Base-by-base conservation (phyloP, 2,888 invertebrate genomes). In the Coelinius sp. region DNA sequence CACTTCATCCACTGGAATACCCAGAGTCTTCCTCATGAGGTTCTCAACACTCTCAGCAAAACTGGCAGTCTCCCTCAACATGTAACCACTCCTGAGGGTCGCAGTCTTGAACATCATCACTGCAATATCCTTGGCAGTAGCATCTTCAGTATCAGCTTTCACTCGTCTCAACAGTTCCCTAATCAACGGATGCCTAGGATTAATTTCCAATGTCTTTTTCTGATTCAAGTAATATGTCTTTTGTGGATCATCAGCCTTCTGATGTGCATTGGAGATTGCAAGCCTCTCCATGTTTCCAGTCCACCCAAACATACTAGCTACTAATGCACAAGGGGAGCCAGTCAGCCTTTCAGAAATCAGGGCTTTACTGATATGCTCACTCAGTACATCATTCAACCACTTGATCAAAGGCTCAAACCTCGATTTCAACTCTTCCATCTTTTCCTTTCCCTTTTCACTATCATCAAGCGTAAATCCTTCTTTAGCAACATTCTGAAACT, bases 401-500 rank as follows among this genome's bases (percentile, higher is more conserved):
- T 93, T 93, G 17, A 94, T 93, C 73, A 99, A 90, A 59, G 98
- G 97, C 88, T 97, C 96, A 88, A 93, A 97, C 70, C 92, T 91
- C 78, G 90, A 91, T 87, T 94, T 94, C 74, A 95, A 86, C 70
- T 92, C 92, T 85, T 97, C 96, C 82, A 93, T 89, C 78, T 92
- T 92, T 86, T 94, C 94, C 88, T 95, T 94, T 76, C 83, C 79
- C 14, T 83, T 83, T 0, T 80, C 79, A 89, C 92, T 90, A 83
- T 97, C 96, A 53, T 94, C 92, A 7, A 99, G 89, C 78, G 93
- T 92, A 86, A 99, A 94, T 35, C 98, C 98, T 90, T 99, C 99
- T 89, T 99, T 99, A 80, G 99, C 99, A 68, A 98, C 97, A 88
- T 99, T 99, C 89, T 97, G 97, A 95, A 99, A 99, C 89, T 98